Conservation (phyloP, 92 coral and sea anemone genomes). For the Heteractis magnifica region DNA sequence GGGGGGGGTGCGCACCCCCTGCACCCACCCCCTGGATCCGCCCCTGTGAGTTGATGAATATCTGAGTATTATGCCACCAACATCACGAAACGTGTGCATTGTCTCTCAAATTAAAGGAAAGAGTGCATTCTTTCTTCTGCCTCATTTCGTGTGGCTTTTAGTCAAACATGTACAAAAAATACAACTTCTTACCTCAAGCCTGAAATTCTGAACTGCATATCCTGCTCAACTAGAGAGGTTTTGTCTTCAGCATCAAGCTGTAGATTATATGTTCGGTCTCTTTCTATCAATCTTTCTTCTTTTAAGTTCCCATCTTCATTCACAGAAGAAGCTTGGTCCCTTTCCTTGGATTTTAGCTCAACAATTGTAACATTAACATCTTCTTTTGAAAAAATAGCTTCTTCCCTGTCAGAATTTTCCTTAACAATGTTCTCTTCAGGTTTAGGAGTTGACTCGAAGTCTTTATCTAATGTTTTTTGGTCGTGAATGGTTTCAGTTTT, state of each 20-base stretch:
- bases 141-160: neutral
- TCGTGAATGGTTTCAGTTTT: neutral
- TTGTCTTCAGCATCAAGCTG: conserved; percentile 48
- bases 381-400: neutral
- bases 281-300: neutral
- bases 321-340: neutral
- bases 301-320: neutral
- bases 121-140: neutral
- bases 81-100: no score
- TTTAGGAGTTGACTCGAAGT: neutral
- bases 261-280: conserved; percentile 8
- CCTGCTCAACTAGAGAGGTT: conserved; percentile 38
- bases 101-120: no score
- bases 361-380: neutral
- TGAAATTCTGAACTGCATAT: conserved; percentile 49
- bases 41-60: no score
- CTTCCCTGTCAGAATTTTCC: neutral
- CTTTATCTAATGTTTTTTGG: neutral
- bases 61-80: no score
- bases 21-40: no score
- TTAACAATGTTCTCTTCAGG: neutral
- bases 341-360: neutral
- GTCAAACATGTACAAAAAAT: neutral
- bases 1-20: no score
- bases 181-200: conserved; percentile 43